A percentile compares a stretch with the other conserved stretches of the same genome.
These are phyloP conservation scores for Drosophila littoralis DNA, from an alignment of 1,140 invertebrate genomes.

Conservation along the genomic window DNA sequence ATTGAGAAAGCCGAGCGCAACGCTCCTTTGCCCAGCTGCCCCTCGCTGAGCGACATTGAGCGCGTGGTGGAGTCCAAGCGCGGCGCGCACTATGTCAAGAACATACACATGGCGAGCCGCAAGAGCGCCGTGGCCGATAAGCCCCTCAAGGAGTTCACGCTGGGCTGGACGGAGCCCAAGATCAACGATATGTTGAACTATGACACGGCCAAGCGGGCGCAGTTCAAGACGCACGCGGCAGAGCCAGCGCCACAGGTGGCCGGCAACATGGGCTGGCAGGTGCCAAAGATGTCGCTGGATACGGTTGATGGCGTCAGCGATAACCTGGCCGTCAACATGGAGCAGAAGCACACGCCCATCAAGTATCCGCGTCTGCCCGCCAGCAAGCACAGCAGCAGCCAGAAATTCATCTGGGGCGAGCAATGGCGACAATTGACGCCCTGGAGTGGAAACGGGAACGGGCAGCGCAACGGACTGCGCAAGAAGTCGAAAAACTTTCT, in stretches of 20 bases:
- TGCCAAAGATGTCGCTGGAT: constrained; percentile 68
- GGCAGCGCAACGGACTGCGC: constrained; percentile 36
- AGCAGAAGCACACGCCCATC: constrained; percentile 73
- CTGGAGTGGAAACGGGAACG: constrained; percentile 54
- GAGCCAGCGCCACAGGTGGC: constrained; percentile 68
- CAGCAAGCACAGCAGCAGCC: constrained; percentile 44
- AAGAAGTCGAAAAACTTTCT: constrained; percentile 70
- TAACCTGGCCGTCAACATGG: constrained; percentile 70
- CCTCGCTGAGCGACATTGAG: constrained; percentile 77
- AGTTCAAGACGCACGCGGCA: constrained; percentile 42
- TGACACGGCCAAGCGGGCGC: constrained; percentile 39
- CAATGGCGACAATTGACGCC: constrained; percentile 72
- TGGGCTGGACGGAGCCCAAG: constrained; percentile 74
- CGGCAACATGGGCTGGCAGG: constrained; percentile 64
- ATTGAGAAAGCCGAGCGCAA: constrained; percentile 44
- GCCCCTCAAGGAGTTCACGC: constrained; percentile 56
- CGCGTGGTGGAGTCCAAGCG: constrained; percentile 68
- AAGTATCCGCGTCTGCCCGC: constrained; percentile 50
- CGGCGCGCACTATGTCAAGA: constrained; percentile 62
- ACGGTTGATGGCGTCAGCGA: constrained; percentile 74
- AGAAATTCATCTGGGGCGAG: constrained; percentile 77
- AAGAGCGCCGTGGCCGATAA: constrained; percentile 45
- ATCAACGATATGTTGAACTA: constrained; percentile 77
- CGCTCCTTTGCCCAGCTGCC: constrained; percentile 57
- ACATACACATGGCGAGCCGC: constrained; percentile 46